Evolutionary conservation across 2,113 vertebrate species (phyloP).

Genomic region (Choloepus hoffmanni): DNA sequence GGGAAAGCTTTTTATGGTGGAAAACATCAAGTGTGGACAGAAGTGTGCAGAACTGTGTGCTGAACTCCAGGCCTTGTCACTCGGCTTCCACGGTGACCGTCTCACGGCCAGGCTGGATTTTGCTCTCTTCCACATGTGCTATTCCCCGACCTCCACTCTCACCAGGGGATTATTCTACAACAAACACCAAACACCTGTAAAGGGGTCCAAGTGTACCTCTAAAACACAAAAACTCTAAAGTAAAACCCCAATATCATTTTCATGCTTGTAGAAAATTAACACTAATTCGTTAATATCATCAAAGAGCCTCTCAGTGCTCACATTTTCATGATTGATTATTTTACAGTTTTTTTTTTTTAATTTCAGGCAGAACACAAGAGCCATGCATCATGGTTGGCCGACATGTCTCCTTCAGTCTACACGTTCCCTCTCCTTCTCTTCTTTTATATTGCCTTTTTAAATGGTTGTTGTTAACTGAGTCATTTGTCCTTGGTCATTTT

Average conservation of each 20-base stretch:
- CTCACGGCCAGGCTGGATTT: accelerated
- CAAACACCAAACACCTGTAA: no score
- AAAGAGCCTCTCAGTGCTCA: no score
- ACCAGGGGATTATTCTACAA: no score
- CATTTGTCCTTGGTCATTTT: not conserved
- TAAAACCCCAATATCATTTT: not conserved
- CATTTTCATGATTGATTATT: not conserved
- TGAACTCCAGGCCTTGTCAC: accelerated
- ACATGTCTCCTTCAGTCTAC: not conserved
- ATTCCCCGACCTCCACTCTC: accelerated
- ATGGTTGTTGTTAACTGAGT: not conserved
- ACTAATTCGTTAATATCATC: not conserved
- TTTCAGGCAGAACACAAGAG: not conserved
- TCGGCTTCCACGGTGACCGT: accelerated
- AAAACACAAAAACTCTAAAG: no score
- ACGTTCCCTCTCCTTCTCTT: not conserved
- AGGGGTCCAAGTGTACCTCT: no score
- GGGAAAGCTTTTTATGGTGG: not conserved
- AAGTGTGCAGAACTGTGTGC: not conserved
- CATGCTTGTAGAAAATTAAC: not conserved
- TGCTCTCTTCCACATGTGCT: no score
- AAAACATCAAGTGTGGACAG: not conserved
- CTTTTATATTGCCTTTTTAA: not conserved
- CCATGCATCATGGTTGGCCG: accelerated
- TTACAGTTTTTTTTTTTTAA: not conserved